Conservation (phyloP, 2,888 invertebrate genomes). For the Agapetus fuscipes region DNA sequence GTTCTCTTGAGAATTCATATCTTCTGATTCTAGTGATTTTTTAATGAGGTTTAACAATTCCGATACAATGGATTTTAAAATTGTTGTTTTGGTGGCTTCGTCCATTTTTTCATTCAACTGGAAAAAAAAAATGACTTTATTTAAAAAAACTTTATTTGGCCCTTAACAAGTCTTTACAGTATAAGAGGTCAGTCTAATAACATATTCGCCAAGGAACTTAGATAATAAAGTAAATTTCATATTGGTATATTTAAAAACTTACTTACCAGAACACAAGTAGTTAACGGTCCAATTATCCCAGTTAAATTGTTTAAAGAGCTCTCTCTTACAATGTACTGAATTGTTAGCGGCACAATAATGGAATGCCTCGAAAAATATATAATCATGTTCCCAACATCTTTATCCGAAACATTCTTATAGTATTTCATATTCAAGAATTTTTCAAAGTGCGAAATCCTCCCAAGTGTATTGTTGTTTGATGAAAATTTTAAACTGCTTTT, state of each 20-base stretch:
- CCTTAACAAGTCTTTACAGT: too few relatives aligned
- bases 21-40: conserved; percentile 40
- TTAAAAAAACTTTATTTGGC: conserved; percentile 6
- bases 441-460: conserved; percentile 27
- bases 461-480: neutral
- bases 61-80: conserved; percentile 35
- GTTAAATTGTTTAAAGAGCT: conserved; percentile 30
- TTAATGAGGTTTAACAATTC: conserved; percentile 38
- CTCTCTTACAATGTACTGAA: conserved; percentile 29
- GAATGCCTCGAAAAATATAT: conserved; percentile 33
- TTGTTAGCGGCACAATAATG: conserved; percentile 31
- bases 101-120: conserved; percentile 26
- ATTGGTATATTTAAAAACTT: conserved; percentile 2
- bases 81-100: conserved; percentile 31
- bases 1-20: conserved; percentile 44
- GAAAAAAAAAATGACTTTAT: conserved; percentile 16
- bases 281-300: conserved; percentile 30
- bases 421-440: conserved; percentile 36
- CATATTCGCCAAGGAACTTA: too few relatives aligned
- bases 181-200: too few relatives aligned
- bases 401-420: conserved; percentile 28
- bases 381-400: conserved; percentile 31
- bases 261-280: conserved; percentile 26
- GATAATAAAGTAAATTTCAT: too few relatives aligned
- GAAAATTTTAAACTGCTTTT: conserved; percentile 1